A percentile compares a stretch with the other conserved stretches of the same genome.
phyloP scores from a whole-genome alignment of 1,140 invertebrate genomes.

The Subanguina moxae region DNA sequence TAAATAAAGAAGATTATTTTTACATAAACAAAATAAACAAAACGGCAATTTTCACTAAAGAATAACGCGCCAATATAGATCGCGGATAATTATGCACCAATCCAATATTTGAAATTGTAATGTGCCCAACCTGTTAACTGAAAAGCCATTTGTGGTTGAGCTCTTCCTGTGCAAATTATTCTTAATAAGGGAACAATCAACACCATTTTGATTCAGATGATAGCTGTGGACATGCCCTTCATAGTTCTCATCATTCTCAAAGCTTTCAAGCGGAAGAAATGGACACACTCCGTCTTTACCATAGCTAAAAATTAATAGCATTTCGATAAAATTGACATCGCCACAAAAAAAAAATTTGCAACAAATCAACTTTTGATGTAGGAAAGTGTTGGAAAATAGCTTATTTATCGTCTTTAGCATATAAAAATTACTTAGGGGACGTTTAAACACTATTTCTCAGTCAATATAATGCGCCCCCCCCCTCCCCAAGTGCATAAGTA shows the following conservation, averaged over 20 bases:
- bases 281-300: constrained; percentile 80
- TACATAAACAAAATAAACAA: no score
- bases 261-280: constrained; percentile 78
- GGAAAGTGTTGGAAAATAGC: no score
- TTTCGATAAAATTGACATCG: background rate
- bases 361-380: no score
- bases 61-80: no score
- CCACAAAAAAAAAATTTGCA: background rate
- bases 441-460: no score
- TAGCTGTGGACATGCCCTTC: constrained; percentile 77
- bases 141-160: constrained; percentile 7
- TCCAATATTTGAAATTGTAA: background rate
- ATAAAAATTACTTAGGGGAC: no score
- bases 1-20: no score
- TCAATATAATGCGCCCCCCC: no score
- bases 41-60: no score
- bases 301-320: constrained; percentile 66
- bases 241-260: constrained; percentile 73
- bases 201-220: constrained; percentile 26
- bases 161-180: background rate
- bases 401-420: no score
- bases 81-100: no score
- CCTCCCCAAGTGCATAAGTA: no score
- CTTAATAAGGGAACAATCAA: background rate
- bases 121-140: constrained; percentile 25